phyloP scores from a whole-genome alignment of 2,797 vertebrate genomes.

The Chaunax sp. region DNA sequence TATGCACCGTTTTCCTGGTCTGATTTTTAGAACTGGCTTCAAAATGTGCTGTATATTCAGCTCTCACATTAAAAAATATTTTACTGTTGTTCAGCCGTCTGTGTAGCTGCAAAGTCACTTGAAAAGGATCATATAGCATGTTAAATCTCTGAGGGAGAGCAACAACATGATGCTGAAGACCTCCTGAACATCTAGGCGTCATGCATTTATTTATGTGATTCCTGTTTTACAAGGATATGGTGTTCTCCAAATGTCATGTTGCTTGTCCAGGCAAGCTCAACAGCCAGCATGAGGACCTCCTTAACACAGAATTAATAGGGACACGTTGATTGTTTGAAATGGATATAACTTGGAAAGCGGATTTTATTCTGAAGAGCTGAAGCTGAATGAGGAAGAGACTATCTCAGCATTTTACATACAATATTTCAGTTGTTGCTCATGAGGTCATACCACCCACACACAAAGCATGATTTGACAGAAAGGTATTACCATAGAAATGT shows the following conservation, averaged over 20 bases:
- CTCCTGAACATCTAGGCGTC: constrained; percentile 53
- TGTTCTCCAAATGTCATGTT: constrained; percentile 39
- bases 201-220: constrained; percentile 74
- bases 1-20: constrained; percentile 27
- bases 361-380: constrained; percentile 29
- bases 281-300: constrained; percentile 22
- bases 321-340: constrained; percentile 4
- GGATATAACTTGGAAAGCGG: constrained; percentile 22
- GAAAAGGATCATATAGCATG: constrained; percentile 62
- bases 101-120: constrained; percentile 57
- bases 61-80: constrained; percentile 64
- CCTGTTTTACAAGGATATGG: constrained; percentile 66
- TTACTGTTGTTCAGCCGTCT: constrained; percentile 37
- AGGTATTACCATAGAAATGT: constrained; percentile 50
- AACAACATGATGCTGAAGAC: constrained; percentile 65
- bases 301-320: constrained; percentile 29
- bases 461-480: constrained; percentile 47
- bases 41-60: constrained; percentile 51
- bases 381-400: not conserved
- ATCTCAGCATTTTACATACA: constrained; percentile 15
- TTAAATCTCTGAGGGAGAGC: constrained; percentile 59
- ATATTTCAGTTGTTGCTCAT: constrained; percentile 31
- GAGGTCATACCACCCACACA: constrained; percentile 39
- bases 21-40: constrained; percentile 55
- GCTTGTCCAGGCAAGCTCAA: constrained; percentile 46